Conservation (phyloP, 64 coral and sea anemone species). For the Porites australiensis region DNA sequence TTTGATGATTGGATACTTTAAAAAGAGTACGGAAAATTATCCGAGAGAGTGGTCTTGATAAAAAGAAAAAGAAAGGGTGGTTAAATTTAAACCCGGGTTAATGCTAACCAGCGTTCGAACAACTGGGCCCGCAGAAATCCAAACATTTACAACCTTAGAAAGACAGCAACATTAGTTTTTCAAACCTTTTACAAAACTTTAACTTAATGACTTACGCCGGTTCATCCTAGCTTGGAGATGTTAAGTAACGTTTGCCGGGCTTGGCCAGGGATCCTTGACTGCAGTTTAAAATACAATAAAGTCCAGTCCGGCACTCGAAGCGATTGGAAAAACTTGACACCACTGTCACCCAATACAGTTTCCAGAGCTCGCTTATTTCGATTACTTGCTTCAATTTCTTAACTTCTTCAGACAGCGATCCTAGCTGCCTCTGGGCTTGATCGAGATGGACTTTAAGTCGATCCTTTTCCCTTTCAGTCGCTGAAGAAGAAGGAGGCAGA, state of each 20-base stretch:
- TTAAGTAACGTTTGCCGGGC: constrained; percentile 25
- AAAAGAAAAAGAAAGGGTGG: no score
- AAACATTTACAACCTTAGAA: no score
- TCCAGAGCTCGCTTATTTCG: not conserved
- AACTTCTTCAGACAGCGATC: not conserved
- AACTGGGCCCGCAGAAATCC: no score
- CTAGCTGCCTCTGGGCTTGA: not conserved
- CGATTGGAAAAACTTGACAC: not conserved
- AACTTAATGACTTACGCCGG: not conserved
- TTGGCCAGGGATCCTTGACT: constrained; percentile 8
- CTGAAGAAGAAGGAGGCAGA: not conserved
- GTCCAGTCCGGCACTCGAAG: constrained; percentile 22
- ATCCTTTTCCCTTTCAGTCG: not conserved
- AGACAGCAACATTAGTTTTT: no score
- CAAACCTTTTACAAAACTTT: no score
- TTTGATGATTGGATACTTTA: no score
- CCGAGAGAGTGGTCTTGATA: no score
- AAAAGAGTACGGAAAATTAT: no score
- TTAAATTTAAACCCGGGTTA: no score
- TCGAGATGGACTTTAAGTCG: not conserved
- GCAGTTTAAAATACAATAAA: not conserved
- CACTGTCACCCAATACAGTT: not conserved
- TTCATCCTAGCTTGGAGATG: not conserved
- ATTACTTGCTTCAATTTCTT: no score
- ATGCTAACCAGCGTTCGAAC: no score